A percentile compares a stretch with the other conserved stretches of the same genome.
Conservation (phyloP, 1,140 invertebrate species). For the Micrasema longulum region DNA sequence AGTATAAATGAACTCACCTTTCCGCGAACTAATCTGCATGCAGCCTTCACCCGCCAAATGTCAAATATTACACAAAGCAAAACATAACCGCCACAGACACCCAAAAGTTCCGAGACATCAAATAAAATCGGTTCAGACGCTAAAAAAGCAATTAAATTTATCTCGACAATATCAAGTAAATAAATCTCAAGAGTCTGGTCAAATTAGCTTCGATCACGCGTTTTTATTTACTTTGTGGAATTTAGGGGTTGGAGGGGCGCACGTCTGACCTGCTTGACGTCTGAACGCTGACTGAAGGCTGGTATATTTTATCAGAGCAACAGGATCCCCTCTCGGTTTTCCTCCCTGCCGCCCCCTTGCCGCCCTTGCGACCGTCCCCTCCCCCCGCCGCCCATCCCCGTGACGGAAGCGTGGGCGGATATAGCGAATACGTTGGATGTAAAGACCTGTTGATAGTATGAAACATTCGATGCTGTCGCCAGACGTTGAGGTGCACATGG, state of each 20-base stretch:
- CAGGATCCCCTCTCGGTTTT: not conserved
- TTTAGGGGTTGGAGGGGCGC: not conserved
- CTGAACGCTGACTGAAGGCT: constrained; percentile 25
- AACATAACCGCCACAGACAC: constrained; percentile 3
- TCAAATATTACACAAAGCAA: constrained; percentile 26
- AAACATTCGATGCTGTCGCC: constrained; percentile 10
- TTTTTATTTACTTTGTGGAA: constrained; percentile 17
- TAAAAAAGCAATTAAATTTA: constrained; percentile 2
- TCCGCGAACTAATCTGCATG: not conserved
- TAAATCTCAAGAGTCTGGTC: not conserved
- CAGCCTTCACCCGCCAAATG: constrained; percentile 5
- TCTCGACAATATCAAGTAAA: constrained; percentile 7
- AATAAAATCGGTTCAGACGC: too few relatives aligned
- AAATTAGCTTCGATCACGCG: not conserved
- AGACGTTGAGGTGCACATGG: not conserved
- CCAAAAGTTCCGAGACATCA: not conserved
- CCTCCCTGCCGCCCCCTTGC: not conserved
- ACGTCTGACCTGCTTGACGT: constrained; percentile 8
- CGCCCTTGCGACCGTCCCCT: not conserved
- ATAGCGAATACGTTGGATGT: not conserved
- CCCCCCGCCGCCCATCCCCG: not conserved
- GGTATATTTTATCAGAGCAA: constrained; percentile 15
- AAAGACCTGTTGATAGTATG: constrained; percentile 31
- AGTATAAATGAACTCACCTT: constrained; percentile 9
- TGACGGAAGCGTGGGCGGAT: constrained; percentile 2